Conservation (phyloP, 2,888 invertebrate species). For the Aphidius colemani region DNA sequence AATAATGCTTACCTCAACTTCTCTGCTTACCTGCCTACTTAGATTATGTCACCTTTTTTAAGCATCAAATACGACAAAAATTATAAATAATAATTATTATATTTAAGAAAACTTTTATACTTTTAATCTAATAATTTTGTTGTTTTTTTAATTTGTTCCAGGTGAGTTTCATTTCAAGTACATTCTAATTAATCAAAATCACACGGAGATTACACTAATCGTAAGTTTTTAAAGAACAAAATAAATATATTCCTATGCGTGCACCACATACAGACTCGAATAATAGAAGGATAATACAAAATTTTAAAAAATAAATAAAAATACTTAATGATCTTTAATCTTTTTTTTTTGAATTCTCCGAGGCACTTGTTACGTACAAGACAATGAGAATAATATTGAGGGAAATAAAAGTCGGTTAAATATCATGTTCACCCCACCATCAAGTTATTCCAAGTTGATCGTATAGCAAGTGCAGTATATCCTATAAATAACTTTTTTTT, state of each 20-base stretch:
- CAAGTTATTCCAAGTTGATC: not conserved
- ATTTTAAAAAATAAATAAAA: no score
- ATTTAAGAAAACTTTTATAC: not conserved
- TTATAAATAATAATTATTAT: not conserved
- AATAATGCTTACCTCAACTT: slow-evolving; percentile 35
- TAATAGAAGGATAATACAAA: no score
- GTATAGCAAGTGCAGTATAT: no score
- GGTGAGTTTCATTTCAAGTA: slow-evolving; percentile 42
- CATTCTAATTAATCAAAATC: not conserved
- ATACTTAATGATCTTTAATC: no score
- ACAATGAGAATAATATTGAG: not conserved
- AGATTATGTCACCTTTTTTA: slow-evolving; percentile 45
- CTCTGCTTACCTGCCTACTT: slow-evolving; percentile 37
- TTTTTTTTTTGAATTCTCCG: no score
- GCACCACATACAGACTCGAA: no score
- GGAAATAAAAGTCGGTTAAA: slow-evolving; percentile 6
- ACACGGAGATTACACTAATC: not conserved
- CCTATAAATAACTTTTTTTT: no score
- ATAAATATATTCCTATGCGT: no score
- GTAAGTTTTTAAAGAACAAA: not conserved
- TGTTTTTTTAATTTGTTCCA: slow-evolving; percentile 43
- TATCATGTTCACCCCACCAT: slow-evolving; percentile 51
- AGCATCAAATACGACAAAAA: not conserved
- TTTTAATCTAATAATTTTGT: slow-evolving; percentile 5
- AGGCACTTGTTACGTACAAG: no score